phyloP scores from a whole-genome alignment of 2,888 invertebrate species.

The Agrochola lychnidis region DNA sequence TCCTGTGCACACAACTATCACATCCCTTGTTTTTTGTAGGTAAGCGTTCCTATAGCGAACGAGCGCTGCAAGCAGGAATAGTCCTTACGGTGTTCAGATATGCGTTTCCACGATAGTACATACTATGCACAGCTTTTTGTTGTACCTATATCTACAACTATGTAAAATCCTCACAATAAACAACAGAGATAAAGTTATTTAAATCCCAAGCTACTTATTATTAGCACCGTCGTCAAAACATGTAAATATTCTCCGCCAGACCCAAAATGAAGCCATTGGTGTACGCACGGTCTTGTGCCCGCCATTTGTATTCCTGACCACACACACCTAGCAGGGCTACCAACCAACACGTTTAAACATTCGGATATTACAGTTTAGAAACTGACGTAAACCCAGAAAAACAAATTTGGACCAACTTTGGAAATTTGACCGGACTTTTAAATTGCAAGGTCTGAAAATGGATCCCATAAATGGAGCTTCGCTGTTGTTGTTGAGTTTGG shows the following conservation, averaged over 20 bases:
- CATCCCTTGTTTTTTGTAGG: too few species aligned
- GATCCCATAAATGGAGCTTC: constrained; percentile 17
- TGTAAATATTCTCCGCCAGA: constrained; percentile 53
- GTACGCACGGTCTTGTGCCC: constrained; percentile 27
- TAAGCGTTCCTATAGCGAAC: too few species aligned
- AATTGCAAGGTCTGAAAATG: constrained; percentile 3
- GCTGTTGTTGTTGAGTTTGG: constrained; percentile 17
- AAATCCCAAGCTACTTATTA: constrained; percentile 47
- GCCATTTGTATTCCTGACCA: constrained; percentile 65
- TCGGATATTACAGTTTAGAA: constrained; percentile 28
- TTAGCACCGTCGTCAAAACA: constrained; percentile 58
- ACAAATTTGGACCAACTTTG: constrained; percentile 15
- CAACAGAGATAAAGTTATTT: constrained; percentile 33
- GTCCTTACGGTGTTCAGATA: too few species aligned
- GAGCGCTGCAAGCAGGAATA: too few species aligned
- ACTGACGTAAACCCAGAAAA: constrained; percentile 9
- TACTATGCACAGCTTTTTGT: neutral
- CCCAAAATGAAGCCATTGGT: constrained; percentile 58
- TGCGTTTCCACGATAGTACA: too few species aligned
- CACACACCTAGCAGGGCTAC: constrained; percentile 53
- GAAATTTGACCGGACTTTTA: constrained; percentile 26
- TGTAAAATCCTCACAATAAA: constrained; percentile 32
- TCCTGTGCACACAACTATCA: too few species aligned
- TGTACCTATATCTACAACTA: neutral
- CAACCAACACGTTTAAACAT: constrained; percentile 39